Evolutionary conservation across 2,797 vertebrate genomes (phyloP), one percentile per base, ranked within the genome.

Genomic region (Xenops minutus): DNA sequence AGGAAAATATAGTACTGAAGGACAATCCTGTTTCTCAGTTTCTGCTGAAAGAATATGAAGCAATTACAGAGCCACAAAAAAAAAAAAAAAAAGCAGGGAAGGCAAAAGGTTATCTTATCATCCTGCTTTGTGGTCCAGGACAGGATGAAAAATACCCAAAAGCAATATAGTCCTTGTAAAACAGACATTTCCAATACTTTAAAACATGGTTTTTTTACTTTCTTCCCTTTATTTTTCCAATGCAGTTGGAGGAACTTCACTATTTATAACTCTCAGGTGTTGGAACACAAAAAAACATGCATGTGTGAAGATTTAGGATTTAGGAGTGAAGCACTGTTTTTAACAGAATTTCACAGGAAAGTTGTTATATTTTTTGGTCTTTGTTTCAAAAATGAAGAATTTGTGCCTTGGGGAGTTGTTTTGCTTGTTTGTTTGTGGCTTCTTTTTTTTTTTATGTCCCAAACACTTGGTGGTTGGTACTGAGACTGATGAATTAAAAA

Each of bases 361-460:
- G 3, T 96, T 97, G 37, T 97, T 98, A 94, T 98, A 98, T 80
- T 39, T 56, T 10, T 61, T 72, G 97, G 97, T 2, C 95, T 95
- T 89, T 98, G 96, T 91, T 98, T 97, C 89, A 97, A 98, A 84
- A 99, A 98, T 12, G 64, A 58, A 98, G 97, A 26, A 98, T 96
- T 2, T 98, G 97, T 39, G 98, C 98, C 64, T 92, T 98, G 62
- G 97, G 18, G 18, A 98, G 96, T 41, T n/a, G 3, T 11, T 55
- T 54, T 39, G 3, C 41, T 21, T 29, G 4, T 30, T 27, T 67
- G 29, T 52, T 51, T 18, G 27, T 9, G 5, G 39, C 98, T 98
- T 41, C 6, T 6, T 6, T 41, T 6, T 41, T 41, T 41, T 96
- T 98, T 98, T 51, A 96, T 98, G 97, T 76, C 97, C 95, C 2